Evolutionary conservation across 1,140 invertebrate species (phyloP), one percentile per base, ranked within the genome.

Genomic region (Drosophila elegans): DNA sequence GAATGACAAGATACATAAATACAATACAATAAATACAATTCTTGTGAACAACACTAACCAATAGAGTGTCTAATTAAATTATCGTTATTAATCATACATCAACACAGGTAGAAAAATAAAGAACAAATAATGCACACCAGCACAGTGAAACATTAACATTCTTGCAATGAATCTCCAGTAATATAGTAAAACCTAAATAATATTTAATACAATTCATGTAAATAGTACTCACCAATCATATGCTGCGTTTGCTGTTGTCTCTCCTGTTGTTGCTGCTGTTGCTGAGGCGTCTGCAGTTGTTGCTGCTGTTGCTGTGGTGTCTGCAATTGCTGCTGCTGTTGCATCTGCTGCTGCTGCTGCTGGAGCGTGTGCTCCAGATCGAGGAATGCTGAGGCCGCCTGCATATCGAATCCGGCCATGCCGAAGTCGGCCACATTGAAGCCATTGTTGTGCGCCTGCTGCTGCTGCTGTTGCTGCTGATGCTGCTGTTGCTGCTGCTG

Each of bases 391-490:
- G 75, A 51, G 4, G 73, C 59, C 78, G 72, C 55, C 25, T 38
- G 21, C 60, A 66, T 68, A 4, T 60, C 80, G 38, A 84, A 80
- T 42, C 74, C 74, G 25, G 63, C 21, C 77, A 74, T 86, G 45
- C 46, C 63, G 38, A 91, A 83, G 54, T 88, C 81, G n/a, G 74
- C 45, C 41, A 91, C 76, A 61, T 91, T 91, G 45, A 85, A 91
- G 51, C 89, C 89, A 51, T 90, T 91, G 52, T 91, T 90, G 67
- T 91, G 89, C 44, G 74, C 69, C 53, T 89, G 78, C 41, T 83
- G 78, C 34, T 80, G 69, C 9, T 76, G 64, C 45, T 82, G 75
- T 5, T 75, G 75, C 39, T 73, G 69, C 32, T 82, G 80, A 3
- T 59, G 76, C 45, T 90, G 85, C 0, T 81, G 85, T 1, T 64